Evolutionary conservation across 2,888 invertebrate species (phyloP).

Genomic region (Ophion obscuratus): DNA sequence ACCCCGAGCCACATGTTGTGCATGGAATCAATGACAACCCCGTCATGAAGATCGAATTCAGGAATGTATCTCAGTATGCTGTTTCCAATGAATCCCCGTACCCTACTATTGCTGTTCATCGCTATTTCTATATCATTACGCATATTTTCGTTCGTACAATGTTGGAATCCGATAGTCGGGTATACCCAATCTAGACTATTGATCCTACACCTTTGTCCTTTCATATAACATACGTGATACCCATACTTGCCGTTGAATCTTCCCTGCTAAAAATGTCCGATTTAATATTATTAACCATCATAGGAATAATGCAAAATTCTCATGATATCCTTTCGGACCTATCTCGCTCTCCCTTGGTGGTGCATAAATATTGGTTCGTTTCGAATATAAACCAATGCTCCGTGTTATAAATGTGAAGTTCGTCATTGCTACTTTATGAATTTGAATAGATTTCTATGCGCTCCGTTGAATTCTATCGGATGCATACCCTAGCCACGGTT

Average conservation of each 20-base stretch:
- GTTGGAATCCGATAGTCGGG: slow-evolving; percentile 4
- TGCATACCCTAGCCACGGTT: too few relatives aligned
- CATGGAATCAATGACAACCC: slow-evolving; percentile 2
- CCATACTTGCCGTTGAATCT: slow-evolving; percentile 33
- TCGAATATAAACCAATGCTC: too few relatives aligned
- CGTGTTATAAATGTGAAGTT: too few relatives aligned
- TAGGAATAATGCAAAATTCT: too few relatives aligned
- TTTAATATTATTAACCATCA: too few relatives aligned
- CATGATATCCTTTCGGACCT: too few relatives aligned
- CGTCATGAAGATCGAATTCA: slow-evolving; percentile 1
- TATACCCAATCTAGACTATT: slow-evolving; percentile 5
- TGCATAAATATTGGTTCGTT: too few relatives aligned
- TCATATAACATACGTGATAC: slow-evolving; percentile 26
- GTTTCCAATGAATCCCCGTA: slow-evolving; percentile 3
- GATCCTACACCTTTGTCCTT: slow-evolving; percentile 7
- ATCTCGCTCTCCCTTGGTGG: too few relatives aligned
- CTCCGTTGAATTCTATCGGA: too few relatives aligned
- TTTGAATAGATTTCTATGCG: too few relatives aligned
- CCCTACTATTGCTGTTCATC: not conserved
- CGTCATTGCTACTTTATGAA: too few relatives aligned
- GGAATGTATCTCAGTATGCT: not conserved
- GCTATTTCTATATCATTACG: slow-evolving; percentile 15
- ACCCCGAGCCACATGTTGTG: slow-evolving; percentile 14
- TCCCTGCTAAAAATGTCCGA: too few relatives aligned
- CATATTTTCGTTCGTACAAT: slow-evolving; percentile 5